Base-by-base conservation (phyloP, 2,888 invertebrate genomes). In the Noctua fimbriata region DNA sequence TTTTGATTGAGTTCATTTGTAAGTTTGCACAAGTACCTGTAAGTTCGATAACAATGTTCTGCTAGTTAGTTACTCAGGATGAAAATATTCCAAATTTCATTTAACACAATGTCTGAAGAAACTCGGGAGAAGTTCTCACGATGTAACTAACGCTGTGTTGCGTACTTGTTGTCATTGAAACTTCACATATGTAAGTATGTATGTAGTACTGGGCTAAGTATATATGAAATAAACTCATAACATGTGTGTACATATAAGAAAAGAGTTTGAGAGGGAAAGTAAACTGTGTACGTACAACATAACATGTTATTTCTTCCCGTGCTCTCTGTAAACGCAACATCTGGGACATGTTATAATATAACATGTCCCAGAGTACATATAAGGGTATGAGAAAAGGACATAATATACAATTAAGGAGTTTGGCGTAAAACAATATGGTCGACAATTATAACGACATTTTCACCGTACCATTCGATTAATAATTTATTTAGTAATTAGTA, bases 81-180 rank as follows among this genome's bases (percentile, higher is more conserved):
- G 88, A 86, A 84, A 86, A 85, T 88, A 86, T 84, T 84, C 70
- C 60, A 78, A 91, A 91, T 91, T 92, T 92, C 81, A 92, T 92
- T 92, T 91, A 91, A 89, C 86, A 78, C 77, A 89, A 90, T 84
- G 88, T 89, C 86, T 89, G 82, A 82, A 90, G 89, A 89, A 92
- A 90, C 85, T 91, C 85, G 73, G 79, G 73, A 72, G 73, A 92
- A 93, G 91, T 92, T 93, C 91, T 88, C 73, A 88, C 90, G 90
- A 91, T 91, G 90, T 89, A 73, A 73, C 73, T 65, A 49, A 28
- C 69, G 44, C 63, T 82, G 78, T 75, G 79, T 84, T 79, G 87
- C 87, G 86, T 93, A 91, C 92, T 92, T 90, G 91, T 91, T 91
- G 90, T 90, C 89, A 90, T 92, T 90, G 91, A 87, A 92, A 92